Conservation (phyloP, 1,140 invertebrate genomes). For the Lordiphosa clarofinis region DNA sequence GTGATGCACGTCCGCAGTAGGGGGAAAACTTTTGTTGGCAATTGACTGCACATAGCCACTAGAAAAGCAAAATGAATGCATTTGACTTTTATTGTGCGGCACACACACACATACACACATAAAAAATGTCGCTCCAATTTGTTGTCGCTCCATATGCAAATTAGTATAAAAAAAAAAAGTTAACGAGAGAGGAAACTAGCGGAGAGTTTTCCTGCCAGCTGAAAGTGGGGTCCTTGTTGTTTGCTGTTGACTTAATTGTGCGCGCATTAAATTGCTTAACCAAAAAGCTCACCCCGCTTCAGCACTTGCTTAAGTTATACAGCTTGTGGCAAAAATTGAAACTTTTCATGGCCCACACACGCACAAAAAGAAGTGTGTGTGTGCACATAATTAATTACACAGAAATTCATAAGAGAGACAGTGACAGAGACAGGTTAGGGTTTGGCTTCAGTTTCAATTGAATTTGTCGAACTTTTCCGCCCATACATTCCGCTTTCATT, state of each 20-base stretch:
- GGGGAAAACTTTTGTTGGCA: conserved; percentile 47
- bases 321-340: conserved; percentile 27
- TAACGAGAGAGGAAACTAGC: conserved; percentile 21
- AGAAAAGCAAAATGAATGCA: conserved; percentile 42
- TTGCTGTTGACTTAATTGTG: conserved; percentile 71
- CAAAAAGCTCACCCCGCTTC: conserved; percentile 18
- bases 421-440: too few species aligned
- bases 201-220: conserved; percentile 13
- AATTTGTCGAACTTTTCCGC: conserved; percentile 34
- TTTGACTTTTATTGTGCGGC: conserved; percentile 59
- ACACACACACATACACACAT: conserved; percentile 2
- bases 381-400: conserved; percentile 38
- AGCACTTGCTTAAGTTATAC: conserved; percentile 3
- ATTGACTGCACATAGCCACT: conserved; percentile 45
- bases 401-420: too few species aligned
- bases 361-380: conserved; percentile 1
- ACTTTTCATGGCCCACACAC: conserved; percentile 10
- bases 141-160: conserved; percentile 54
- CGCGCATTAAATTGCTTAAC: conserved; percentile 70
- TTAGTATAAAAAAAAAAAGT: conserved; percentile 40
- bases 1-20: conserved; percentile 39
- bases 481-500: conserved; percentile 25
- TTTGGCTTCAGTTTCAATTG: conserved; percentile 7
- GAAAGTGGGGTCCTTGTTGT: conserved; percentile 40
- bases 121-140: conserved; percentile 54